Base-by-base conservation (phyloP, 2,888 invertebrate species). In the Bibio marci region DNA sequence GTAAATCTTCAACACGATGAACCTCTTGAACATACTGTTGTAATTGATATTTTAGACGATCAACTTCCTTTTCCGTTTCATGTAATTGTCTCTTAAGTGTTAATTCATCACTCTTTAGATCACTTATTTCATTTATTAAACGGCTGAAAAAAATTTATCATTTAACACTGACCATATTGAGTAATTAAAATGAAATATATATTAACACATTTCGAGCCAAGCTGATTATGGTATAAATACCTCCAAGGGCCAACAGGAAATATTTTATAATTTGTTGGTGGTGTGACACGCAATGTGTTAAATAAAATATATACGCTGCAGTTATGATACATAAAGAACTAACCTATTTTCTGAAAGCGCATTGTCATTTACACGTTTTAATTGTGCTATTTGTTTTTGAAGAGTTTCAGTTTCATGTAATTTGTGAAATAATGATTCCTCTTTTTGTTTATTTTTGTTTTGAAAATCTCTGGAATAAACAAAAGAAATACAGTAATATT, bases 21-120 rank as follows among this genome's bases (percentile, higher is more conserved):
- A 86, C 76, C 65, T 85, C 82, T 48, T 74, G 72, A 5, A 85
- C 81, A 61, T 86, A 86, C 50, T 81, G 79, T 51, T 82, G 81
- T 43, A 85, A 58, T 53, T 85, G 81, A 44, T 73, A 69, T 54
- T 79, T 82, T 44, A 85, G 61, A 48, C 76, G 71, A 40, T 75
- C 76, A 17, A 80, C 76, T 63, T 85, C 80, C 51, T 72, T 68
- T 47, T 70, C 70, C 14, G 76, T 71, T 40, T 72, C 70, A 38
- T 77, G 77, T 47, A 80, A 64, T 54, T 80, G 79, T 47, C 70
- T 72, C 46, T 72, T 73, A 13, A 72, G 64, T 19, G 70, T 62
- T 48, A 72, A 68, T 40, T 72, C 60, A 52, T 75, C 74, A 44
- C 66, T 65, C 35, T 73, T 72, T 49, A 70, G 67, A 26, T 73